These are phyloP conservation scores for Amazona ochrocephala DNA, from an alignment of 2,797 vertebrate species.

Conservation along the genomic window DNA sequence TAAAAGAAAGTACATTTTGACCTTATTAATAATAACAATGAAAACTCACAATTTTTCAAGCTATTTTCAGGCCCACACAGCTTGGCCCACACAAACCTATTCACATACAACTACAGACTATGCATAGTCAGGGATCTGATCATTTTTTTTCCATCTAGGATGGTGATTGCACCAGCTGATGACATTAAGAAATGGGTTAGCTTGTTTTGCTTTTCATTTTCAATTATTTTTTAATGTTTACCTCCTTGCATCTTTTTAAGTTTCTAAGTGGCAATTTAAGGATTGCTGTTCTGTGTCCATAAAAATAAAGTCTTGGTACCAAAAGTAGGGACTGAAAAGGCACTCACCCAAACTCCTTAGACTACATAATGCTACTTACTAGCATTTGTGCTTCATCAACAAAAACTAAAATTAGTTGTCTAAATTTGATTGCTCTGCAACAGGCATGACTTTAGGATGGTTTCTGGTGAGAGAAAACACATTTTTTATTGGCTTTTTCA, in stretches of 20 bases:
- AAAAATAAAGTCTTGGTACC: background rate
- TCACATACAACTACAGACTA: background rate
- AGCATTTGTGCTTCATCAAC: background rate
- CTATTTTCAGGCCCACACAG: background rate
- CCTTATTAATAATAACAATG: conserved; percentile 36
- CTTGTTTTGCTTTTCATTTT: background rate
- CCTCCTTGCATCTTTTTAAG: background rate
- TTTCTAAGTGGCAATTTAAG: background rate
- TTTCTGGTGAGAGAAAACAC: background rate
- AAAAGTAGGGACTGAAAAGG: background rate
- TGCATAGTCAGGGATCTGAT: background rate
- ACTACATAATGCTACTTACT: background rate
- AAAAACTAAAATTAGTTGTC: background rate
- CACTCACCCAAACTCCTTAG: background rate
- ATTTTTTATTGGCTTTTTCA: background rate
- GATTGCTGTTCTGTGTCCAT: background rate
- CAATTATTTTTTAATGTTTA: background rate
- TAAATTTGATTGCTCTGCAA: background rate
- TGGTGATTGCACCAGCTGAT: background rate
- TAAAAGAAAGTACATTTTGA: conserved; percentile 56
- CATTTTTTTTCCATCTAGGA: background rate
- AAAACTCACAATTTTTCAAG: conserved; percentile 32
- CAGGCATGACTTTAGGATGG: background rate
- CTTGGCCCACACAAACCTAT: background rate
- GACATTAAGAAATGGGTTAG: background rate